Evolutionary conservation across 2,888 invertebrate genomes (phyloP).

Genomic region (Caenorhabditis becei): DNA sequence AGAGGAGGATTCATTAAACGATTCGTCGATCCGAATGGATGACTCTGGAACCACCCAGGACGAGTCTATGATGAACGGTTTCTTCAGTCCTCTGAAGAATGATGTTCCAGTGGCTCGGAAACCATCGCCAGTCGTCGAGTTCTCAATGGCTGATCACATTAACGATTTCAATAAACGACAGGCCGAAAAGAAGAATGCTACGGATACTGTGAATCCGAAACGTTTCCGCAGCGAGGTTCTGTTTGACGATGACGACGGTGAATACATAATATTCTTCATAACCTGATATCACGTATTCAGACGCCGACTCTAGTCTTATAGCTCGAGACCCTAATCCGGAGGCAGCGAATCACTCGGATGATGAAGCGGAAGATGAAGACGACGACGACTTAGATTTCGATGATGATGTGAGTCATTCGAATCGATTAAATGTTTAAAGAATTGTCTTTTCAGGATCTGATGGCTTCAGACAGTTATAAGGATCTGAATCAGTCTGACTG

Average conservation of each 20-base stretch:
- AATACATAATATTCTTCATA: too few relatives aligned
- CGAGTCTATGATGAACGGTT: not conserved
- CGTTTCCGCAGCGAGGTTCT: not conserved
- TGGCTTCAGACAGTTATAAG: constrained; percentile 12
- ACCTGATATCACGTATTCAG: not conserved
- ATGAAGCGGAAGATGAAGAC: constrained; percentile 6
- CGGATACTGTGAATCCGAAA: not conserved
- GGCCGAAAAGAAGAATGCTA: constrained; percentile 9
- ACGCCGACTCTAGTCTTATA: not conserved
- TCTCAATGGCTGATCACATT: constrained; percentile 36
- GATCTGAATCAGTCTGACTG: constrained; percentile 27
- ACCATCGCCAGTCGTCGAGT: constrained; percentile 11
- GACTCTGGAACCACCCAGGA: constrained; percentile 26
- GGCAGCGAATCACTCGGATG: not conserved
- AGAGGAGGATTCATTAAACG: not conserved
- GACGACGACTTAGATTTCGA: too few relatives aligned
- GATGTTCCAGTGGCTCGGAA: not conserved
- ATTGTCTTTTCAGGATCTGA: constrained; percentile 25
- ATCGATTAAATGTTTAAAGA: not conserved
- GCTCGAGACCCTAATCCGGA: not conserved
- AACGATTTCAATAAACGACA: constrained; percentile 29
- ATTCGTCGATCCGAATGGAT: not conserved
- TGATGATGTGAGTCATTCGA: constrained; percentile 12
- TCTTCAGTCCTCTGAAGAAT: constrained; percentile 17
- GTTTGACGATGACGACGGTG: constrained; percentile 10